These are phyloP conservation scores for Argya squamiceps DNA, from an alignment of 2,797 vertebrate species.

Conservation along the genomic window DNA sequence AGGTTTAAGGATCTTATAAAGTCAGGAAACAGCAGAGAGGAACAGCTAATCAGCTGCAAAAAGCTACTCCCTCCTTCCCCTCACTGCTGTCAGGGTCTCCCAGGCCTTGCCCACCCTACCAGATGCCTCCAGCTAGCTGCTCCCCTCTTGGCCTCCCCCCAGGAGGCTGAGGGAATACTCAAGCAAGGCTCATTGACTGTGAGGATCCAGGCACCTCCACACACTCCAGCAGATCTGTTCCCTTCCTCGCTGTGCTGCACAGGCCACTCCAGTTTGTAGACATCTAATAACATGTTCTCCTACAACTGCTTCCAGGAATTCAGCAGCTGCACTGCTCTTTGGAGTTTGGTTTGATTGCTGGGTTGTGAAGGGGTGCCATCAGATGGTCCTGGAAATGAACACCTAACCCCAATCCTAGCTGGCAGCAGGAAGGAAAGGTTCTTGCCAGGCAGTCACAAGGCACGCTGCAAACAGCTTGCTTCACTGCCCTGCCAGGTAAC, in stretches of 20 bases:
- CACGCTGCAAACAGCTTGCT: neutral
- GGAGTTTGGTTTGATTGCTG: neutral
- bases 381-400: neutral
- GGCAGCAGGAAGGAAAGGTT: neutral
- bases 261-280: neutral
- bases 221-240: neutral
- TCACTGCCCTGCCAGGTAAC: neutral
- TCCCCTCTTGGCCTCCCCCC: neutral
- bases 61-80: neutral
- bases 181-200: neutral
- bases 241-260: rapidly evolving
- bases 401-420: neutral
- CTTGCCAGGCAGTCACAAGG: slow-evolving; percentile 10
- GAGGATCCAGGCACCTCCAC: neutral
- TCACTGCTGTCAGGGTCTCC: neutral
- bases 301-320: neutral
- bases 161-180: neutral
- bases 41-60: neutral
- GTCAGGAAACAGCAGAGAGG: neutral
- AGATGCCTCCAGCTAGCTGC: neutral
- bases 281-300: neutral
- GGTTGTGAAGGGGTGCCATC: neutral
- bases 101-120: neutral
- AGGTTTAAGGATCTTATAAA: neutral
- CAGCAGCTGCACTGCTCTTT: neutral